Evolutionary conservation across 1,140 invertebrate genomes (phyloP), one percentile per base, ranked within the genome.

Genomic region (Antheraea mylitta): DNA sequence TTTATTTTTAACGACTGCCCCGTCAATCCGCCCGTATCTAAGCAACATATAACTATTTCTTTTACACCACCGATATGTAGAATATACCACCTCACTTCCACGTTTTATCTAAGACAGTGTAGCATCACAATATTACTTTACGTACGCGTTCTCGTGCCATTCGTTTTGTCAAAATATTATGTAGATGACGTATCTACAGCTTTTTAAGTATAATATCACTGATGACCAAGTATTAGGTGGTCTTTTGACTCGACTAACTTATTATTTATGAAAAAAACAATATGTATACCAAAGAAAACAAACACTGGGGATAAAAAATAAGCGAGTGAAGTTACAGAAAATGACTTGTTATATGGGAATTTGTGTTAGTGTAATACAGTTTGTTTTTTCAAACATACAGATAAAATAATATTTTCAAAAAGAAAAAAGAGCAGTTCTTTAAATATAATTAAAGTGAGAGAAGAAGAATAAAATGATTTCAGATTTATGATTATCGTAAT

Each of bases 311-410:
- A 18, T 63, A 30, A n/a, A 63, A 61, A 37, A 63, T 18, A 63
- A 63, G n/a, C 61, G 13, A 30, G 16, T 66, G 18, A n/a, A 13
- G 45, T 30, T 30, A 13, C 11, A 19, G 65, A 73, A 42, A 71
- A 80, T 78, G 78, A 70, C 87, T 87, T 91, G 87, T 90, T 86
- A 10, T 73, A 89, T 80, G 84, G 76, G 89, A 89, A 91, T 91
- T 91, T 90, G 87, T 91, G 89, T 89, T 84, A 79, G 83, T 84
- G 79, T 86, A 84, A 79, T 67, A 76, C 74, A 74, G 73, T 16
- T 53, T 16, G n/a, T 53, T 16, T 53, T 16, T 53, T 53, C 8
- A 66, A 66, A 69, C 38, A 42, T 42, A 42, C 38, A 70, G 64
- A 68, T 62, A 69, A 58, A 68, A 13, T 64, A 73, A 60, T 61